Percentiles rank a stretch among this genome's conserved stretches.
Conservation (phyloP, 2,113 vertebrate genomes). For the Nothoprocta perdicaria region DNA sequence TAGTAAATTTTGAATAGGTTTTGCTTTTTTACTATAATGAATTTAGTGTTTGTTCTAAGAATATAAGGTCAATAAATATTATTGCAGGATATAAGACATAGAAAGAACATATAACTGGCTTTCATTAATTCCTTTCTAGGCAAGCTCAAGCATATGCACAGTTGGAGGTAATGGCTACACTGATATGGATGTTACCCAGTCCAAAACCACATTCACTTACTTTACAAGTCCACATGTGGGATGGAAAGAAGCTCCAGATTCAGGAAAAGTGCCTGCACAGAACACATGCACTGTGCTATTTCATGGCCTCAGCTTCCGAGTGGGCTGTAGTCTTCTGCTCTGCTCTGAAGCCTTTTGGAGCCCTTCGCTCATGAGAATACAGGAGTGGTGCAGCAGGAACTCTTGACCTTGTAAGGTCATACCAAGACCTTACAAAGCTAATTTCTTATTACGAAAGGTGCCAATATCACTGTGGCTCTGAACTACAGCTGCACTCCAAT, state of each 20-base stretch:
- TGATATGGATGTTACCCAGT: neutral
- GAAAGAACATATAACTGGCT: neutral
- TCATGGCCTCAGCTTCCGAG: neutral
- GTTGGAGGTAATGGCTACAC: neutral
- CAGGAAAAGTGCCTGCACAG: neutral
- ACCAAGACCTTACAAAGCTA: neutral
- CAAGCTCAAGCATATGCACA: neutral
- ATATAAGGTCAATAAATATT: neutral
- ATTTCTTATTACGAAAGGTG: neutral
- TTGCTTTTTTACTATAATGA: neutral
- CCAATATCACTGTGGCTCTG: neutral
- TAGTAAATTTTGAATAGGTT: neutral
- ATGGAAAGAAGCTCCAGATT: neutral
- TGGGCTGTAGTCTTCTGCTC: neutral
- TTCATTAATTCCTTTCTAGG: neutral
- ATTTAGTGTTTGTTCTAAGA: neutral
- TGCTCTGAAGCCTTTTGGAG: neutral
- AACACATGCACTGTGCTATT: rapidly evolving
- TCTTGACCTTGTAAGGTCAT: neutral
- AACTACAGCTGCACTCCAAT: neutral
- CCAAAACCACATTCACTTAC: neutral
- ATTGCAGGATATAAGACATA: neutral
- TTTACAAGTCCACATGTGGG: neutral
- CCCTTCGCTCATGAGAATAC: neutral
- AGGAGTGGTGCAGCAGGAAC: neutral